Evolutionary conservation across 2,113 vertebrate species (phyloP).

Genomic region (Heterotis niloticus): DNA sequence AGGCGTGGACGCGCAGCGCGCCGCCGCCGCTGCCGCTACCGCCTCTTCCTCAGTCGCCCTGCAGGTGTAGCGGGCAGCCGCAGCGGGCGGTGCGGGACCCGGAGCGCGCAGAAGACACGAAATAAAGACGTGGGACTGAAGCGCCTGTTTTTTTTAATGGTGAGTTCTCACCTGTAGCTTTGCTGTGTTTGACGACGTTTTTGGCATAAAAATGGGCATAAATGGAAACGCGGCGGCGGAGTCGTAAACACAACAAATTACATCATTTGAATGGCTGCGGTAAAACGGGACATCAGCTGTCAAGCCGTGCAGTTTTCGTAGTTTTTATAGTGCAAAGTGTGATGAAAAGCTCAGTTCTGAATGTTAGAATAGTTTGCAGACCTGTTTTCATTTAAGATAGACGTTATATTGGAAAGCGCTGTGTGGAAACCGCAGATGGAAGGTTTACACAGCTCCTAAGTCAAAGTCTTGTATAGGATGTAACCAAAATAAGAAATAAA

Average conservation of each 20-base stretch:
- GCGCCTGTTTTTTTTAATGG: slow-evolving; percentile 19
- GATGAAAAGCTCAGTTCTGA: too few species aligned
- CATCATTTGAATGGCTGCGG: slow-evolving; percentile 26
- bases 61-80: slow-evolving; percentile 36
- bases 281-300: neutral
- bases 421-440: too few species aligned
- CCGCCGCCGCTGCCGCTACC: slow-evolving; percentile 20
- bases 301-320: neutral
- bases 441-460: slow-evolving; percentile 2
- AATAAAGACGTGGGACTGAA: neutral
- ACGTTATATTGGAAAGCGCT: too few species aligned
- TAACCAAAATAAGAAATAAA: neutral
- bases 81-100: slow-evolving; percentile 4
- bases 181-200: neutral
- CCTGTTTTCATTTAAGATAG: too few species aligned
- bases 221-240: slow-evolving; percentile 23
- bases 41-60: slow-evolving; percentile 10
- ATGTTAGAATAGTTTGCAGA: too few species aligned
- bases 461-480: neutral
- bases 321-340: too few species aligned
- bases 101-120: neutral
- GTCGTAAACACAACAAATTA: slow-evolving; percentile 21
- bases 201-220: neutral
- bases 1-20: slow-evolving; percentile 32
- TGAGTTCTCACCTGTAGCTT: slow-evolving; percentile 4